phyloP scores from a whole-genome alignment of 2,113 vertebrate genomes.

The Burhinus oedicnemus region DNA sequence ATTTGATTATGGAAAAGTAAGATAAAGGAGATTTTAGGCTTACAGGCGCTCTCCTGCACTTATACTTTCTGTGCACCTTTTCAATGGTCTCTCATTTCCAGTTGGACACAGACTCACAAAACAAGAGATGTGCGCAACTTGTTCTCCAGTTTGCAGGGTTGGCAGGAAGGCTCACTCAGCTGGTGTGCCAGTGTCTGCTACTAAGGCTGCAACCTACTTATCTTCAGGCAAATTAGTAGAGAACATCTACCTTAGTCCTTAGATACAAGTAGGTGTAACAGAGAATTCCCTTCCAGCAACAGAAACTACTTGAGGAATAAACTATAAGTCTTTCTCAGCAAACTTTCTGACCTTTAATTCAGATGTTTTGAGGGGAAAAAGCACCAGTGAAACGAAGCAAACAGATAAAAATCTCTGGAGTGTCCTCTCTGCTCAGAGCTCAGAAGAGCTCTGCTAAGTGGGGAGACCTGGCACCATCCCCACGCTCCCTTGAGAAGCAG shows the following conservation, averaged over 20 bases:
- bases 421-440: neutral
- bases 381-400: neutral
- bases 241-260: neutral
- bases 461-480: neutral
- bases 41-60: neutral
- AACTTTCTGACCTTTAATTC: neutral
- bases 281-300: neutral
- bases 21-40: neutral
- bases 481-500: accelerated
- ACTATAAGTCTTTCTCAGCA: neutral
- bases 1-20: neutral
- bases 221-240: neutral
- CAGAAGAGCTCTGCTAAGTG: neutral
- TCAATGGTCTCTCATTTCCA: neutral
- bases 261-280: neutral
- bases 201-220: neutral
- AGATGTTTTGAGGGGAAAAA: neutral
- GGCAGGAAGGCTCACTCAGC: neutral
- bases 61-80: neutral
- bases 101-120: neutral
- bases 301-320: neutral
- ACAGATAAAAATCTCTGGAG: neutral
- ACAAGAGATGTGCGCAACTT: neutral
- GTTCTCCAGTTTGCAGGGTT: neutral
- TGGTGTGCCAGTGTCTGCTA: neutral